These are phyloP conservation scores for Macrobrachium rosenbergii DNA, from an alignment of 1,140 invertebrate genomes.

Conservation along the genomic window DNA sequence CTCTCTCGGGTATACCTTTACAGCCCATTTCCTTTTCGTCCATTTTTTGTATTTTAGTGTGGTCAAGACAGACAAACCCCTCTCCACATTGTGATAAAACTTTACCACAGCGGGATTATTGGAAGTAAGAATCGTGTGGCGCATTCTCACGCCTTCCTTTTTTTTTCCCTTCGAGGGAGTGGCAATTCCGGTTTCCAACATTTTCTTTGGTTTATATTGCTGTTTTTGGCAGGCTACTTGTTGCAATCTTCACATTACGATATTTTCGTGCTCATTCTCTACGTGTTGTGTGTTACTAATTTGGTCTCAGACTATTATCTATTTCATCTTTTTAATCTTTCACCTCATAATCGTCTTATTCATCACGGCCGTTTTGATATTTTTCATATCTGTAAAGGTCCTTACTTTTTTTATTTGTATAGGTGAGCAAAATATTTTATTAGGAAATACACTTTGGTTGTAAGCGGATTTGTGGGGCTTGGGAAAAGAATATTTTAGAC, in stretches of 20 bases:
- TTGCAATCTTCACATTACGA: neutral
- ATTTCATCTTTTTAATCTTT: neutral
- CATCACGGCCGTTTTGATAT: neutral
- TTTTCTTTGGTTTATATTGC: neutral
- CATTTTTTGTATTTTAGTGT: neutral
- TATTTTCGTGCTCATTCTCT: too few relatives aligned
- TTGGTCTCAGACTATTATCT: neutral
- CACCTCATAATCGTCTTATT: neutral
- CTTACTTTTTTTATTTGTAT: too few relatives aligned
- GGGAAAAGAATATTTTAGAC: too few relatives aligned
- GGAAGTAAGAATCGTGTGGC: too few relatives aligned
- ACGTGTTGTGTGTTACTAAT: too few relatives aligned
- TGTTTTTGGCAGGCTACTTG: neutral
- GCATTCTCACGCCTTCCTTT: neutral
- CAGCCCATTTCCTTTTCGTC: neutral
- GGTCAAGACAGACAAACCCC: neutral
- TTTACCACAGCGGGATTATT: too few relatives aligned
- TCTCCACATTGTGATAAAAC: too few relatives aligned
- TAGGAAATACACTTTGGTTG: too few relatives aligned
- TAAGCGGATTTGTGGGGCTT: too few relatives aligned
- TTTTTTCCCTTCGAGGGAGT: too few relatives aligned
- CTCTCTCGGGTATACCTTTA: neutral
- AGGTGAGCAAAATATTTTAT: too few relatives aligned
- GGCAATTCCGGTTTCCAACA: too few relatives aligned
- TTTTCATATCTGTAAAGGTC: neutral